A percentile compares a stretch with the other conserved stretches of the same genome.
These are phyloP conservation scores for Lucilia cuprina DNA, from an alignment of 1,140 invertebrate species.

Conservation along the genomic window DNA sequence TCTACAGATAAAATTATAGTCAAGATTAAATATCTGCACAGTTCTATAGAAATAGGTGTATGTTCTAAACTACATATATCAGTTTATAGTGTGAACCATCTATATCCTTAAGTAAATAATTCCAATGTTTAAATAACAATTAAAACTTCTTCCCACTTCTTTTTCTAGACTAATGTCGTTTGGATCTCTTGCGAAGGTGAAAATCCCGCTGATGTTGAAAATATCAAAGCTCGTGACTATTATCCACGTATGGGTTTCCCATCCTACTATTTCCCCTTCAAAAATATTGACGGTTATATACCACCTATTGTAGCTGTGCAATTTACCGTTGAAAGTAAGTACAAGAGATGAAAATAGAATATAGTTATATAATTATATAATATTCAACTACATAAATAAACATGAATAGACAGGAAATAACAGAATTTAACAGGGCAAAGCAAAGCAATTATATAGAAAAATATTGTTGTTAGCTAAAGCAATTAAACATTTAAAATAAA, in stretches of 20 bases:
- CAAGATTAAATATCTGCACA: too few relatives aligned
- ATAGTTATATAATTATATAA: too few relatives aligned
- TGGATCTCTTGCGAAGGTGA: slow-evolving; percentile 90
- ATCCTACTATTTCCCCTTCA: slow-evolving; percentile 81
- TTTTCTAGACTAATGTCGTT: slow-evolving; percentile 72
- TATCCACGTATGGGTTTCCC: slow-evolving; percentile 80
- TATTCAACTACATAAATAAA: neutral
- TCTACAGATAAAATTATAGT: too few relatives aligned
- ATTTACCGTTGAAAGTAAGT: slow-evolving; percentile 84
- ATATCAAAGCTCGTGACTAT: slow-evolving; percentile 85
- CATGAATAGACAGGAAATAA: neutral
- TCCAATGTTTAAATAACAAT: neutral
- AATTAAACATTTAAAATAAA: too few relatives aligned
- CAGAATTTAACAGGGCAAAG: too few relatives aligned
- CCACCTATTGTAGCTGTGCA: slow-evolving; percentile 89
- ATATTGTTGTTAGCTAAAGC: too few relatives aligned
- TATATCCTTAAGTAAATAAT: neutral
- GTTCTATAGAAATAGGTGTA: too few relatives aligned
- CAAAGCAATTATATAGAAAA: too few relatives aligned
- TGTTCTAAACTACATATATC: too few relatives aligned
- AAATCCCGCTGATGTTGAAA: slow-evolving; percentile 88
- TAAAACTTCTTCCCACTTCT: slow-evolving; percentile 21
- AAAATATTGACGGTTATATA: slow-evolving; percentile 81
- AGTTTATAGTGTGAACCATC: too few relatives aligned
- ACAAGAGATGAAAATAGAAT: neutral